Evolutionary conservation across 2,888 invertebrate species (phyloP).

Genomic region (Adela reaumurella): DNA sequence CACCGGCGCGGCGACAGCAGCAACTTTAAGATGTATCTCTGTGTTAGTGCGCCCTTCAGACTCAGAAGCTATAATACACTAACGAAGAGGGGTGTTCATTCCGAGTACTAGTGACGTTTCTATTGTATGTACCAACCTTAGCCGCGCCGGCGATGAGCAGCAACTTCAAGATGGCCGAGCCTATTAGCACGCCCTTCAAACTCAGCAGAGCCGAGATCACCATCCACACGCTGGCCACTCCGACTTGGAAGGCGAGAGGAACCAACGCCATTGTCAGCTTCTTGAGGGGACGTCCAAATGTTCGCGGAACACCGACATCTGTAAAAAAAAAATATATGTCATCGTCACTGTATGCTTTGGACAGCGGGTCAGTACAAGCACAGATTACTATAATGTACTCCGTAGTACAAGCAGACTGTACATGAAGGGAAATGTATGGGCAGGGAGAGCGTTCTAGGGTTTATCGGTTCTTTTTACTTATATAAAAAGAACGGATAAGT

Average conservation of each 20-base stretch:
- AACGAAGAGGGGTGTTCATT: no score
- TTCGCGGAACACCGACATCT: slow-evolving; percentile 18
- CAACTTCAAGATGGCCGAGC: slow-evolving; percentile 36
- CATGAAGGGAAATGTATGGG: no score
- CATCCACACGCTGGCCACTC: slow-evolving; percentile 45
- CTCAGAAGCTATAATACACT: background rate
- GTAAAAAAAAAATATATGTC: slow-evolving; percentile 5
- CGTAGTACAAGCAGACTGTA: no score
- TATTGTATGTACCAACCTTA: slow-evolving; percentile 27
- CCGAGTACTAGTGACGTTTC: background rate
- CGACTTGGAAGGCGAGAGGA: slow-evolving; percentile 45
- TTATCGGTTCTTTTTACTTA: no score
- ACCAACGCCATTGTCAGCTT: slow-evolving; percentile 37
- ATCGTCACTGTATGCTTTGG: slow-evolving; percentile 5
- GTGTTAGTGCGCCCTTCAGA: no score
- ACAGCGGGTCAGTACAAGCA: no score
- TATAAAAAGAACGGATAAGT: no score
- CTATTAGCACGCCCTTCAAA: slow-evolving; percentile 36
- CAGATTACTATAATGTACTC: no score
- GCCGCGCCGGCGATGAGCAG: slow-evolving; percentile 37
- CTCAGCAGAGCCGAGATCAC: slow-evolving; percentile 43
- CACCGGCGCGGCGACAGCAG: no score
- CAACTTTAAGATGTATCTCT: no score
- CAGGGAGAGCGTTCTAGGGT: no score
- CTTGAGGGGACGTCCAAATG: slow-evolving; percentile 40